phyloP scores from a whole-genome alignment of 2,888 invertebrate species.

The Bombylius discolor region DNA sequence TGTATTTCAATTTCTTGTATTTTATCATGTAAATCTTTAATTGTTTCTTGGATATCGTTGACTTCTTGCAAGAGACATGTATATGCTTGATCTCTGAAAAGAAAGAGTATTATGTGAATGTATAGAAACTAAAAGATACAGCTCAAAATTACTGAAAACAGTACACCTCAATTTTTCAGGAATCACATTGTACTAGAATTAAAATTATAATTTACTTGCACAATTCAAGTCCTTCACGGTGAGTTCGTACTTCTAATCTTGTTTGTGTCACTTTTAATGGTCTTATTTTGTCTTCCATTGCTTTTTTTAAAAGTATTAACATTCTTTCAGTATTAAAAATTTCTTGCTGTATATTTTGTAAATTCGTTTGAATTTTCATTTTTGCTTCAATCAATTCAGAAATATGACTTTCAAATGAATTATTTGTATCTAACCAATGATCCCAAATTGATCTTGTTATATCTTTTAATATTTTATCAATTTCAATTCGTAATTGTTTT shows the following conservation, averaged over 20 bases:
- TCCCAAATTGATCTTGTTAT: constrained; percentile 79
- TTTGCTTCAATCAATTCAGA: constrained; percentile 72
- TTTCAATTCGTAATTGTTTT: constrained; percentile 61
- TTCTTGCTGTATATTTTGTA: constrained; percentile 60
- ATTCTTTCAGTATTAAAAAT: constrained; percentile 88
- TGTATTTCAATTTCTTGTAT: constrained; percentile 74
- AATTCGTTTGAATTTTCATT: constrained; percentile 57
- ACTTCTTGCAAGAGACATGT: constrained; percentile 65
- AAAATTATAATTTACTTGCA: constrained; percentile 49
- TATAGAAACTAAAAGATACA: too few relatives aligned
- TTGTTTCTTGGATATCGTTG: constrained; percentile 68
- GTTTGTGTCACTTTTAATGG: constrained; percentile 79
- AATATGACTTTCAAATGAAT: constrained; percentile 59
- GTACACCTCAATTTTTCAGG: too few relatives aligned
- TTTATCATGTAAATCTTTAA: constrained; percentile 67
- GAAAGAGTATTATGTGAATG: too few relatives aligned
- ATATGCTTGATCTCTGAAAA: constrained; percentile 30
- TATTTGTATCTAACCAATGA: constrained; percentile 74
- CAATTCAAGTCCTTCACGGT: constrained; percentile 78
- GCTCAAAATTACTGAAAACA: too few relatives aligned
- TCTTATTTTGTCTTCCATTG: constrained; percentile 76
- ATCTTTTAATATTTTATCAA: constrained; percentile 65
- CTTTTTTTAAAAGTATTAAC: constrained; percentile 76
- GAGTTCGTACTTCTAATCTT: constrained; percentile 74
- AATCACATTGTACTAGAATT: too few relatives aligned